A percentile compares a stretch with the other conserved stretches of the same genome.
phyloP scores from a whole-genome alignment of 2,113 vertebrate species.

The Dicaeum eximium region DNA sequence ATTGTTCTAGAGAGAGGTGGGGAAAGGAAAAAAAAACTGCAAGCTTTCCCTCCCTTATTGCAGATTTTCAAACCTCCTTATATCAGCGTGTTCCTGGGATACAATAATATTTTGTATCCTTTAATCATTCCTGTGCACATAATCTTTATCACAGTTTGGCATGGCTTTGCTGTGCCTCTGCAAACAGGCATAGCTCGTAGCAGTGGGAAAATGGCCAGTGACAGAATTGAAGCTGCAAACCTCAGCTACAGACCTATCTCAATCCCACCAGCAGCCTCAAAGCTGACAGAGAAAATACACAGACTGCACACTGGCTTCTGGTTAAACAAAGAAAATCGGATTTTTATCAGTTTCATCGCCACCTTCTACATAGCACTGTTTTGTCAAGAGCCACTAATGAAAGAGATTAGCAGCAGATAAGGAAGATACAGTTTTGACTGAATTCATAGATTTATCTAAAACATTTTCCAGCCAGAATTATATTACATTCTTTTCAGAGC shows the following conservation, averaged over 20 bases:
- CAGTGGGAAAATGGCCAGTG: background rate
- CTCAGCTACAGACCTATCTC: background rate
- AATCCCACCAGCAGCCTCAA: background rate
- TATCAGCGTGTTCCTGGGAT: background rate
- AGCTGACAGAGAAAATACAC: background rate
- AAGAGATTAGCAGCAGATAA: conserved; percentile 8
- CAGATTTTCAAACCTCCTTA: background rate
- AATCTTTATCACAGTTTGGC: background rate
- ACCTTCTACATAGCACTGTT: background rate
- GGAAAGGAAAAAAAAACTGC: background rate
- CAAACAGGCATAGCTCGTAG: background rate
- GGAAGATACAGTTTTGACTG: background rate
- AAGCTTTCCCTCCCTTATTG: background rate
- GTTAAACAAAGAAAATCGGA: conserved; percentile 29
- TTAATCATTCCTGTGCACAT: background rate
- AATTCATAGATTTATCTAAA: background rate
- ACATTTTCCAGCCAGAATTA: background rate
- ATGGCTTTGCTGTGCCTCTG: background rate
- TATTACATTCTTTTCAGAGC: background rate
- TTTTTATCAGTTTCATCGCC: background rate
- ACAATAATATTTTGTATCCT: background rate
- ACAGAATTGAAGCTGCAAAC: background rate
- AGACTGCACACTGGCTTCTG: background rate
- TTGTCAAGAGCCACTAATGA: conserved; percentile 28
- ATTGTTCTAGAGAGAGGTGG: background rate